Evolutionary conservation across 2,888 invertebrate genomes (phyloP).

Genomic region (Carpatolechia fugitivella): DNA sequence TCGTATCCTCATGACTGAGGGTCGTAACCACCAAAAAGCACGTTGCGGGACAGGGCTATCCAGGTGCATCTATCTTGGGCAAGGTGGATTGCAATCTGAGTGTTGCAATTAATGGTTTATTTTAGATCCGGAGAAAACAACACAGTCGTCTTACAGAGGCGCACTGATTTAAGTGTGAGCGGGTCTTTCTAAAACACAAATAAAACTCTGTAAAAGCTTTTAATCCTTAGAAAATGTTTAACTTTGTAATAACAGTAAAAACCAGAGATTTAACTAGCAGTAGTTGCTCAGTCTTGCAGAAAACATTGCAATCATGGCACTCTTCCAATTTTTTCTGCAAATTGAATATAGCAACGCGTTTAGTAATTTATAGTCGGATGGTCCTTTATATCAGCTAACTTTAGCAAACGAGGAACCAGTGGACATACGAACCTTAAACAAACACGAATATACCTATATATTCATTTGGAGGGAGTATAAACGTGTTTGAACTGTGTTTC

Average conservation of each 20-base stretch:
- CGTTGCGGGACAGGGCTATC: too few species aligned
- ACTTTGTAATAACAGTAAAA: background rate
- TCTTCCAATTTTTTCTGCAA: constrained; percentile 7
- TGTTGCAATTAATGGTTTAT: too few species aligned
- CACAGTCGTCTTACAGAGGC: too few species aligned
- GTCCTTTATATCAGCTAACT: background rate
- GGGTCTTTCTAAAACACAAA: too few species aligned
- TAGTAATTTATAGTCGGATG: background rate
- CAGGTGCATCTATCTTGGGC: too few species aligned
- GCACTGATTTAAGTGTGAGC: too few species aligned
- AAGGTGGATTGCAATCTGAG: too few species aligned
- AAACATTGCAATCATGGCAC: constrained; percentile 10
- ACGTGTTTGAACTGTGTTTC: constrained; percentile 41
- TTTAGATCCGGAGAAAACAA: too few species aligned
- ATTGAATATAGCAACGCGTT: constrained; percentile 2
- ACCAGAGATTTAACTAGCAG: background rate
- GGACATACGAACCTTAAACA: background rate
- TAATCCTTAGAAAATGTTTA: background rate
- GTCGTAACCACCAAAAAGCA: too few species aligned
- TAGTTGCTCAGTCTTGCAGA: background rate
- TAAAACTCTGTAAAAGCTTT: too few species aligned
- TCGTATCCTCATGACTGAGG: too few species aligned
- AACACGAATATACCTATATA: constrained; percentile 32
- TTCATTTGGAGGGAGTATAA: background rate
- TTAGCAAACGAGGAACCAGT: background rate